Evolutionary conservation across 2,113 vertebrate genomes (phyloP).

Genomic region (Chroicocephalus ridibundus): DNA sequence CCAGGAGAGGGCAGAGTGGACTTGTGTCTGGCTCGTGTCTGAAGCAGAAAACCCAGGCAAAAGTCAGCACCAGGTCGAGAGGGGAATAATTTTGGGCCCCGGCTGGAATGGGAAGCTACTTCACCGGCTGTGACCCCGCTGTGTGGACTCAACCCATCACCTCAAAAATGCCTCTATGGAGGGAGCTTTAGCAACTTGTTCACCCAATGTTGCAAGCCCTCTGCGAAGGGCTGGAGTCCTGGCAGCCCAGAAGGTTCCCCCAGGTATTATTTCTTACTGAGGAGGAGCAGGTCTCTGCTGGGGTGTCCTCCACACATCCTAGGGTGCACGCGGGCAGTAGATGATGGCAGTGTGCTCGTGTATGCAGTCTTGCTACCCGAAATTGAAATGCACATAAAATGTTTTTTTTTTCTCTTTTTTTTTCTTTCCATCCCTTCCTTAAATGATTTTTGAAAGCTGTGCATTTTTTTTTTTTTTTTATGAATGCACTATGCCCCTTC

Average conservation of each 20-base stretch:
- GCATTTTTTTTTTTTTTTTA: not conserved
- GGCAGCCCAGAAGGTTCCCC: not conserved
- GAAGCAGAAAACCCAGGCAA: not conserved
- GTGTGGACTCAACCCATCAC: fast-evolving
- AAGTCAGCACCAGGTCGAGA: not conserved
- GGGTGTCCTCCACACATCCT: not conserved
- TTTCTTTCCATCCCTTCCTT: too few species aligned
- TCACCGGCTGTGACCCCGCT: fast-evolving
- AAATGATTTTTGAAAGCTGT: not conserved
- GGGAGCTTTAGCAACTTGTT: not conserved
- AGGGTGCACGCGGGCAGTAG: not conserved
- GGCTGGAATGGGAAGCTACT: not conserved
- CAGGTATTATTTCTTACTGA: fast-evolving
- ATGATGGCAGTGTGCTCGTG: fast-evolving
- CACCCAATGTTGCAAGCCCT: not conserved
- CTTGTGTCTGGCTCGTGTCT: not conserved
- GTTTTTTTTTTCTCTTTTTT: not conserved
- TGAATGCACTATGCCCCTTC: not conserved
- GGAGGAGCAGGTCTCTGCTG: not conserved
- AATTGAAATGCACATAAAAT: not conserved
- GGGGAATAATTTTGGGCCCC: not conserved
- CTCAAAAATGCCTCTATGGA: fast-evolving
- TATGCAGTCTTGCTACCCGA: not conserved
- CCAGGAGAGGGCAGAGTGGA: slow-evolving; percentile 59
- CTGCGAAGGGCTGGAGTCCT: not conserved